These are phyloP conservation scores for Acronicta aceris DNA, from an alignment of 2,888 invertebrate species.

Conservation along the genomic window DNA sequence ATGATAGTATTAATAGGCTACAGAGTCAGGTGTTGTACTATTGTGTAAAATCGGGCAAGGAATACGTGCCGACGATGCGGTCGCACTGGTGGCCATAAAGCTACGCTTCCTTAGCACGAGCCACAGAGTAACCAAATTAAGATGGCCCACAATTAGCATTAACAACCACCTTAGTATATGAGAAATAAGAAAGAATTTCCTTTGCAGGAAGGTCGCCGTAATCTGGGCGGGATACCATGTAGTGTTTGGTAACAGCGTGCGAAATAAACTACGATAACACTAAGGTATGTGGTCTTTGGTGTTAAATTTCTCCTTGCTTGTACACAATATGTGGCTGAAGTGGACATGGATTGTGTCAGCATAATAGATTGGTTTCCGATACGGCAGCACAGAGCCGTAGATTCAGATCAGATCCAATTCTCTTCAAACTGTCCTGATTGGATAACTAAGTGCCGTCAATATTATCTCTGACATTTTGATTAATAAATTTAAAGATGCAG, in stretches of 20 bases:
- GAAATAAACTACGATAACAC: constrained; percentile 84
- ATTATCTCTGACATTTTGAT: constrained; percentile 14
- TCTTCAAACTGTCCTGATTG: constrained; percentile 29
- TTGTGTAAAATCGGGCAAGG: constrained; percentile 73
- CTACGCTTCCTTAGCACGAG: constrained; percentile 79
- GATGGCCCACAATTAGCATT: constrained; percentile 61
- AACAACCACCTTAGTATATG: constrained; percentile 5
- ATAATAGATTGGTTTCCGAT: constrained; percentile 41
- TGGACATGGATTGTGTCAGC: constrained; percentile 48
- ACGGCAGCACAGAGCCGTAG: constrained; percentile 16
- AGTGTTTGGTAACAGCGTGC: constrained; percentile 78
- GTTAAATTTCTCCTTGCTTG: constrained; percentile 72
- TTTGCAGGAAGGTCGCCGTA: constrained; percentile 56
- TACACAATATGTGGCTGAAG: constrained; percentile 44
- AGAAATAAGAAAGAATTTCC: constrained; percentile 34
- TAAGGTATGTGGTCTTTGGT: constrained; percentile 74
- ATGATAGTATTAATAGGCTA: constrained; percentile 41
- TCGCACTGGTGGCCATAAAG: constrained; percentile 79
- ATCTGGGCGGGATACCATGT: constrained; percentile 63
- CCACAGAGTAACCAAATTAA: constrained; percentile 65
- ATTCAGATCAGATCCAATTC: constrained; percentile 40
- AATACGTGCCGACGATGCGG: constrained; percentile 73
- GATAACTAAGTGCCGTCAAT: constrained; percentile 29
- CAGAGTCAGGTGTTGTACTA: constrained; percentile 58
- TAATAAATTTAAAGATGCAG: constrained; percentile 38